A percentile compares a stretch with the other conserved stretches of the same genome.
These are phyloP conservation scores for Coenobita brevimanus DNA, from an alignment of 1,140 invertebrate species.

Conservation along the genomic window DNA sequence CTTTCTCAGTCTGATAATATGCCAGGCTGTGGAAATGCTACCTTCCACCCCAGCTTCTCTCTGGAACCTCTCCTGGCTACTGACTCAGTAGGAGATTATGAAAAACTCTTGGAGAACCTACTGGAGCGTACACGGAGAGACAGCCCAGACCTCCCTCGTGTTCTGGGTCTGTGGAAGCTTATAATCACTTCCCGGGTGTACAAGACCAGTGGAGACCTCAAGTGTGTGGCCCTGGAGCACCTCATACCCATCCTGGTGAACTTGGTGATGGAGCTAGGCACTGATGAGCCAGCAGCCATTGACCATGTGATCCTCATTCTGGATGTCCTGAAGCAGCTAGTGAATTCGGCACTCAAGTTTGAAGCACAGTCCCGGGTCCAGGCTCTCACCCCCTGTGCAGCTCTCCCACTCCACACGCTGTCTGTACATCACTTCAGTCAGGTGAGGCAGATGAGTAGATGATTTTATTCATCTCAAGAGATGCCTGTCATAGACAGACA, in stretches of 20 bases:
- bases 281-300: background rate
- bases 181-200: background rate
- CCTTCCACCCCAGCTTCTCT: background rate
- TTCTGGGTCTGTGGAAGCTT: slow-evolving; percentile 25
- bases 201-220: background rate
- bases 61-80: slow-evolving; percentile 4
- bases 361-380: slow-evolving; percentile 11
- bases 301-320: background rate
- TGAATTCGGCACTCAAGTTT: background rate
- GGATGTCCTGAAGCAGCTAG: slow-evolving; percentile 14
- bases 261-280: background rate
- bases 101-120: slow-evolving; percentile 39
- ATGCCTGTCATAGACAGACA: too few species aligned
- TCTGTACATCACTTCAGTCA: slow-evolving; percentile 11
- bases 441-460: too few species aligned
- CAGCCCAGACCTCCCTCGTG: background rate
- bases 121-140: background rate
- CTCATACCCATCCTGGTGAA: slow-evolving; percentile 28
- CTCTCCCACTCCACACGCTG: slow-evolving; percentile 14
- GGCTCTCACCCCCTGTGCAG: slow-evolving; percentile 9
- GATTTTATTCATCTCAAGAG: too few species aligned
- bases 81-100: slow-evolving; percentile 20
- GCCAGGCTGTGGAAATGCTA: background rate
- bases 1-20: background rate
- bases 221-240: slow-evolving; percentile 16